Evolutionary conservation across 2,113 vertebrate genomes (phyloP).

Genomic region (Microtus montanus): DNA sequence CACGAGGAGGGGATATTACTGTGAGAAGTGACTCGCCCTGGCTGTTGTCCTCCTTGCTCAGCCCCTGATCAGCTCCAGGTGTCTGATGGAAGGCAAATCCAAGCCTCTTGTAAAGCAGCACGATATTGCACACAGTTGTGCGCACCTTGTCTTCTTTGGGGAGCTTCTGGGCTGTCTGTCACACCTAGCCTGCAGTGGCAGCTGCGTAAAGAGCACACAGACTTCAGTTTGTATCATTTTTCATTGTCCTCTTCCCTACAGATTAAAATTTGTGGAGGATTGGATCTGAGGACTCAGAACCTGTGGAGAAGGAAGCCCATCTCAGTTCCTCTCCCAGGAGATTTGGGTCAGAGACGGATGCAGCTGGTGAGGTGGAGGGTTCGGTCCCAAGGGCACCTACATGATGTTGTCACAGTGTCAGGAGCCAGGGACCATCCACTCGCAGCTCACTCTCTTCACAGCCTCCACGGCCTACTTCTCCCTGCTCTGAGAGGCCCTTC

Average conservation of each 20-base stretch:
- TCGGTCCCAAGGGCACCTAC: neutral
- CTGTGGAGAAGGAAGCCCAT: too few relatives aligned
- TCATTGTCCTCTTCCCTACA: neutral
- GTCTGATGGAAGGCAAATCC: neutral
- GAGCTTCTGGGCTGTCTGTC: neutral
- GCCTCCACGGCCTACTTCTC: neutral
- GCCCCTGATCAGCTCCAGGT: neutral
- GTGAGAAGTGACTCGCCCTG: neutral
- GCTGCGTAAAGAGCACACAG: neutral
- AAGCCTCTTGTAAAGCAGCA: neutral
- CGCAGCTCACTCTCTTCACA: neutral
- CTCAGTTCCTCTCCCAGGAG: neutral
- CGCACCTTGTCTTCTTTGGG: too few relatives aligned
- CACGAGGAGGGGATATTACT: neutral
- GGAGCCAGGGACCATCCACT: neutral
- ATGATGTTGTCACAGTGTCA: accelerated
- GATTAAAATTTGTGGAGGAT: neutral
- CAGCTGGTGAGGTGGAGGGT: accelerated
- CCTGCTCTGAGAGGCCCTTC: neutral
- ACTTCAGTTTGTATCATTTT: neutral
- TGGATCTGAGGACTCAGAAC: neutral
- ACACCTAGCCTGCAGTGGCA: too few relatives aligned
- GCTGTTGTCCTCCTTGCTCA: neutral
- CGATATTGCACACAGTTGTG: neutral
- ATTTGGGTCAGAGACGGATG: neutral